A percentile compares a stretch with the other conserved stretches of the same genome.
Evolutionary conservation across 2,888 invertebrate species (phyloP).

Genomic region (Andrena dorsata): DNA sequence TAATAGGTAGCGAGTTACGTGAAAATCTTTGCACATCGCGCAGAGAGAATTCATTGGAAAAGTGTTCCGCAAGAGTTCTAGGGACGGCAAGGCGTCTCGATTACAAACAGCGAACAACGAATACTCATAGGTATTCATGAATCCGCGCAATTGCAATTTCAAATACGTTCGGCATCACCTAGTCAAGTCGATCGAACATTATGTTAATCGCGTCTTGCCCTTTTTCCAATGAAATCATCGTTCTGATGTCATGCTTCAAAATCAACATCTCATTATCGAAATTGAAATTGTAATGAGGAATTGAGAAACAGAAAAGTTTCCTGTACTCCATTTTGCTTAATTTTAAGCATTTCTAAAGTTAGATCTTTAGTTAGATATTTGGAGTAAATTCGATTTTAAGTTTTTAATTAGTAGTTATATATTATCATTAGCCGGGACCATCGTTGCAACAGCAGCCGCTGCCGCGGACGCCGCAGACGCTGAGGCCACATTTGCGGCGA

Average conservation of each 20-base stretch:
- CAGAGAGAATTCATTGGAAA: conserved; percentile 35
- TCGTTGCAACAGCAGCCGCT: too few species aligned
- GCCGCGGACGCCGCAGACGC: too few species aligned
- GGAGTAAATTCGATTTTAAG: not conserved
- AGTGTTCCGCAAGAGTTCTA: conserved; percentile 23
- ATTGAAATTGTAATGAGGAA: not conserved
- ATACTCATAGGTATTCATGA: conserved; percentile 30
- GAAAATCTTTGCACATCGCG: not conserved
- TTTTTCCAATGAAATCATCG: not conserved
- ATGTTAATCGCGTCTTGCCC: not conserved
- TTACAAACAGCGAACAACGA: conserved; percentile 20
- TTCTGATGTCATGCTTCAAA: not conserved
- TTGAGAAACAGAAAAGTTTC: not conserved
- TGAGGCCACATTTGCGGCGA: too few species aligned
- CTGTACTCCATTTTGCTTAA: too few species aligned
- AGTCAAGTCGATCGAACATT: not conserved
- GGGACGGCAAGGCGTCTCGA: conserved; percentile 2
- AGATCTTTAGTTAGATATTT: too few species aligned
- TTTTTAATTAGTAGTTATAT: not conserved
- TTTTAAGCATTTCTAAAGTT: too few species aligned
- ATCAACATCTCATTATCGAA: not conserved
- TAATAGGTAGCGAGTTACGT: not conserved
- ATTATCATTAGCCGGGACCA: too few species aligned
- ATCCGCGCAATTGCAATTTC: conserved; percentile 27
- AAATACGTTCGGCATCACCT: conserved; percentile 9